These are phyloP conservation scores for Heteropelma amictum DNA, from an alignment of 2,888 invertebrate genomes.

Conservation along the genomic window DNA sequence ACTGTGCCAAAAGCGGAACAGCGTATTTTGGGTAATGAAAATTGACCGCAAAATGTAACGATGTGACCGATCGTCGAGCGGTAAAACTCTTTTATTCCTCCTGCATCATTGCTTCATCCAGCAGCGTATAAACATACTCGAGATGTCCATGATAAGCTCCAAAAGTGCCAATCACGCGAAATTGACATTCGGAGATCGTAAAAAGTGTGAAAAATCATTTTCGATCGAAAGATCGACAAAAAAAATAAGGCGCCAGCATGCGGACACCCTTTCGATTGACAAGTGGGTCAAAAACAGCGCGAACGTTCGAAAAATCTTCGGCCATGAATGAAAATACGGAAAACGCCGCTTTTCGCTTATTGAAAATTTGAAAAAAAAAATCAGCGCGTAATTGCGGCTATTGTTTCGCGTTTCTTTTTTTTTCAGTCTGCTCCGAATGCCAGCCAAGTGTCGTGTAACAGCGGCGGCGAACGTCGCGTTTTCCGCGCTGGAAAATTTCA, in stretches of 20 bases:
- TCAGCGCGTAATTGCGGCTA: neutral
- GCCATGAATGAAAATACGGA: slow-evolving; percentile 15
- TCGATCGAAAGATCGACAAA: too few species aligned
- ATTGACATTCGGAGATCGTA: too few species aligned
- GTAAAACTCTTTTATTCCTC: slow-evolving; percentile 11
- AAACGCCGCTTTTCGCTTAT: neutral
- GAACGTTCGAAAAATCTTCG: slow-evolving; percentile 13
- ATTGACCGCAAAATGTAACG: slow-evolving; percentile 36
- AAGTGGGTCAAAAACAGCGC: too few species aligned
- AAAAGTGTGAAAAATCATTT: too few species aligned
- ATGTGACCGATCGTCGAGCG: neutral
- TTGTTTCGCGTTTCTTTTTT: neutral
- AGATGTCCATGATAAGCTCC: too few species aligned
- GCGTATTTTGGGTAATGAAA: slow-evolving; percentile 31
- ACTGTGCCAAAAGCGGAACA: slow-evolving; percentile 5
- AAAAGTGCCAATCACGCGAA: too few species aligned
- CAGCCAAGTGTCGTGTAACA: slow-evolving; percentile 19
- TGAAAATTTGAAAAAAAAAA: slow-evolving; percentile 8
- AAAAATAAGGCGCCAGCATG: too few species aligned
- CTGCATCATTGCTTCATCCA: neutral
- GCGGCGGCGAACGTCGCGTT: slow-evolving; percentile 1
- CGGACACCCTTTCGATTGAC: too few species aligned
- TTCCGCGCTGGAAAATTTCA: slow-evolving; percentile 11
- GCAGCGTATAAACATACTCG: neutral
- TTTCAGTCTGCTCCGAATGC: slow-evolving; percentile 3